Evolutionary conservation across 2,888 invertebrate genomes (phyloP).

Genomic region (Neria commutata): DNA sequence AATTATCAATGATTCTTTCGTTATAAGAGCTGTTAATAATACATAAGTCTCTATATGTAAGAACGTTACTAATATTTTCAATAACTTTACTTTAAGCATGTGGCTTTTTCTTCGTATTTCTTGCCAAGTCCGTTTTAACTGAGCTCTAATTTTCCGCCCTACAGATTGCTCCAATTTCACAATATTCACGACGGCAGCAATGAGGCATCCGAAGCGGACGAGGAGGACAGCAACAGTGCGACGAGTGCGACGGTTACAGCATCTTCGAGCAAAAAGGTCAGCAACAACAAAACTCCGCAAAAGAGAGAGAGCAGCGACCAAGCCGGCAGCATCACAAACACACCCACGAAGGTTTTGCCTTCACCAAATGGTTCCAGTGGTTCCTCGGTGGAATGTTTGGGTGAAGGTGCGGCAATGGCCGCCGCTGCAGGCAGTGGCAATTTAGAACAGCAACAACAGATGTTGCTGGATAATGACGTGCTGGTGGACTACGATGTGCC

Average conservation of each 20-base stretch:
- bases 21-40: too few relatives aligned
- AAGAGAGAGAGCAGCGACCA: slow-evolving; percentile 3
- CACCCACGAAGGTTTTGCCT: slow-evolving; percentile 23
- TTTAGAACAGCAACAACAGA: slow-evolving; percentile 10
- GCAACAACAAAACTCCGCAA: background rate
- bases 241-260: slow-evolving; percentile 20
- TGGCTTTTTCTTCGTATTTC: background rate
- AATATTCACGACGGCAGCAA: slow-evolving; percentile 67
- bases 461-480: slow-evolving; percentile 45
- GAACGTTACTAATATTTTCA: too few relatives aligned
- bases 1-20: too few relatives aligned
- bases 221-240: slow-evolving; percentile 53
- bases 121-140: slow-evolving; percentile 12
- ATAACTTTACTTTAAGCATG: background rate
- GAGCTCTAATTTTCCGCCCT: too few relatives aligned
- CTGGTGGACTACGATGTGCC: slow-evolving; percentile 58
- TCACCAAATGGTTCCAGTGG: slow-evolving; percentile 37
- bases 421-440: slow-evolving; percentile 2
- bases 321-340: background rate
- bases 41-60: too few relatives aligned
- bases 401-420: slow-evolving; percentile 26
- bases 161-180: slow-evolving; percentile 76
- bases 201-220: slow-evolving; percentile 54
- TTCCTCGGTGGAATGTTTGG: slow-evolving; percentile 36
- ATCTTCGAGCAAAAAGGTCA: too few relatives aligned